These are phyloP conservation scores for Xestia rhomboidea DNA, from an alignment of 2,888 invertebrate species.

Conservation along the genomic window DNA sequence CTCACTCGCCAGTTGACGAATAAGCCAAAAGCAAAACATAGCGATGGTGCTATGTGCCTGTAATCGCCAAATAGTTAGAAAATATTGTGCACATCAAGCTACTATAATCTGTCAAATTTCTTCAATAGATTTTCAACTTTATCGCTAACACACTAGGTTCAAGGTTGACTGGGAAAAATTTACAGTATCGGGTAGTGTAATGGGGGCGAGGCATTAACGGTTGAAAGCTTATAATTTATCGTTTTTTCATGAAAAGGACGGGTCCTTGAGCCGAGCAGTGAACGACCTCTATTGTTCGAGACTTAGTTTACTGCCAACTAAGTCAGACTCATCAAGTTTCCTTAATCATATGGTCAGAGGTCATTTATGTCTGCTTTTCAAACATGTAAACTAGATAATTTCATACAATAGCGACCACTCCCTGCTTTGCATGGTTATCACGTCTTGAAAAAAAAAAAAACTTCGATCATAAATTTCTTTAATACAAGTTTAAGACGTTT, in stretches of 20 bases:
- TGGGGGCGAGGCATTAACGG: background rate
- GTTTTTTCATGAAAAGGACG: background rate
- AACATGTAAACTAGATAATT: background rate
- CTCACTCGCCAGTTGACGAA: too few relatives aligned
- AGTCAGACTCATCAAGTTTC: background rate
- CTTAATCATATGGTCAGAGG: too few relatives aligned
- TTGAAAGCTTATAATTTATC: background rate
- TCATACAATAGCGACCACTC: background rate
- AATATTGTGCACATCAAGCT: too few relatives aligned
- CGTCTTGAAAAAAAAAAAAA: background rate
- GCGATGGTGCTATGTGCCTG: background rate
- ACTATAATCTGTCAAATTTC: too few relatives aligned
- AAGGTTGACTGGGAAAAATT: too few relatives aligned
- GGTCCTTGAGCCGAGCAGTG: background rate
- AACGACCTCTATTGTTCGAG: background rate
- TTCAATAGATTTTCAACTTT: too few relatives aligned
- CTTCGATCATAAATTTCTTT: too few relatives aligned
- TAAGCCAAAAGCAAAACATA: background rate
- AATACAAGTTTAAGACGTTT: background rate
- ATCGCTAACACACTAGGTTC: too few relatives aligned
- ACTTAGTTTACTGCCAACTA: background rate
- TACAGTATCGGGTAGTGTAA: background rate
- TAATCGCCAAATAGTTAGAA: background rate
- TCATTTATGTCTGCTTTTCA: background rate
- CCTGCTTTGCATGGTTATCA: background rate